A percentile compares a stretch with the other conserved stretches of the same genome.
phyloP scores from a whole-genome alignment of 1,140 invertebrate genomes.

The Apocrypta bakeri region DNA sequence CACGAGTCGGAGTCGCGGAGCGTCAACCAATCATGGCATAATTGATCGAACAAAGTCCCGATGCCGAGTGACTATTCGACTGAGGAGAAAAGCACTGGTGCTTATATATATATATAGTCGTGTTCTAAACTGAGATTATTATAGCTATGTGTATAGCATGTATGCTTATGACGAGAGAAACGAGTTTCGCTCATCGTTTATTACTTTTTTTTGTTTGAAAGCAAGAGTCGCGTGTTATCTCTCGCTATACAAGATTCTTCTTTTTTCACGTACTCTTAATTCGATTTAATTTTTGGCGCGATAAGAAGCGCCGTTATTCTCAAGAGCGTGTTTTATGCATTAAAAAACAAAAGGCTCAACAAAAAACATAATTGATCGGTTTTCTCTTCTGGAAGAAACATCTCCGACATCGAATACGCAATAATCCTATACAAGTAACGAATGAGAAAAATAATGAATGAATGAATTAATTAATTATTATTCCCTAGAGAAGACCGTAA shows the following conservation, averaged over 20 bases:
- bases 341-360: no score
- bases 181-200: background rate
- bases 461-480: constrained; percentile 15
- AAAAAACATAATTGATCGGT: background rate
- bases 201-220: constrained; percentile 1
- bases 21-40: constrained; percentile 37
- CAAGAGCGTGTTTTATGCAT: background rate
- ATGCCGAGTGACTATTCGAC: background rate
- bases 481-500: background rate
- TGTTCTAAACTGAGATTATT: background rate
- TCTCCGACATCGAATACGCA: no score
- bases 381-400: no score
- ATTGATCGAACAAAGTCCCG: constrained; percentile 51
- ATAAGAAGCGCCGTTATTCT: background rate
- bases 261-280: background rate
- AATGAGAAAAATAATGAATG: background rate
- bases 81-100: background rate
- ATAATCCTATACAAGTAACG: no score
- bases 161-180: no score
- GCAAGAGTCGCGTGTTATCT: background rate
- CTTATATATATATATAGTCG: background rate
- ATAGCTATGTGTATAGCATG: no score
- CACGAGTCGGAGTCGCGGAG: background rate
- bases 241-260: background rate
- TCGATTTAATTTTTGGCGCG: background rate